These are phyloP conservation scores for Eupeodes luniger DNA, from an alignment of 2,888 invertebrate genomes.

Conservation along the genomic window DNA sequence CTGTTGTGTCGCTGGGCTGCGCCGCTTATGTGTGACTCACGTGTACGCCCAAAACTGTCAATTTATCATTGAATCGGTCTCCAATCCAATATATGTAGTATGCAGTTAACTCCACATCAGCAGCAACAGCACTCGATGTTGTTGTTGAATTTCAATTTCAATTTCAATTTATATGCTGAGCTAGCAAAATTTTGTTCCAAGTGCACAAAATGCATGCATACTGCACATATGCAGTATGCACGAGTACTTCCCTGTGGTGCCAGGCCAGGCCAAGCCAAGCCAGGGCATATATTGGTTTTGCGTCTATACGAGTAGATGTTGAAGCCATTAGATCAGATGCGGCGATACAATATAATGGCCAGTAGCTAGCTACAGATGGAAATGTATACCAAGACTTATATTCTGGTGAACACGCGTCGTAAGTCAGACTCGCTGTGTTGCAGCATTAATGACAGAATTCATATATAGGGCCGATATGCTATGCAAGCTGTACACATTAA, in stretches of 20 bases:
- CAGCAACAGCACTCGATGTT: slow-evolving; percentile 5
- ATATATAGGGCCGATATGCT: slow-evolving; percentile 15
- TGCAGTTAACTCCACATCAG: background rate
- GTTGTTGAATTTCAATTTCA: slow-evolving; percentile 58
- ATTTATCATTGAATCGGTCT: slow-evolving; percentile 51
- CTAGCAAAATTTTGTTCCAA: slow-evolving; percentile 32
- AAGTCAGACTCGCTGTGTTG: slow-evolving; percentile 55
- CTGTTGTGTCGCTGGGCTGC: no score
- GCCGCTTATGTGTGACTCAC: slow-evolving; percentile 56
- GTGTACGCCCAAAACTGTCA: slow-evolving; percentile 65
- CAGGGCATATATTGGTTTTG: slow-evolving; percentile 12
- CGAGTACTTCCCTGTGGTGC: slow-evolving; percentile 29
- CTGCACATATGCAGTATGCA: slow-evolving; percentile 47
- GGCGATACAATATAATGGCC: slow-evolving; percentile 53
- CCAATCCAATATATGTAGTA: slow-evolving; percentile 17
- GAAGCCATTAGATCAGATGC: slow-evolving; percentile 39
- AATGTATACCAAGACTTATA: slow-evolving; percentile 23
- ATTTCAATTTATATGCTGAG: slow-evolving; percentile 50
- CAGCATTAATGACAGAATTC: slow-evolving; percentile 49
- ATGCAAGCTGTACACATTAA: background rate
- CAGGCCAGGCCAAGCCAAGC: background rate
- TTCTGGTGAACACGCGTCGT: slow-evolving; percentile 64
- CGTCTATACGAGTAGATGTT: slow-evolving; percentile 38
- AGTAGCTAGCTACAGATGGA: slow-evolving; percentile 55
- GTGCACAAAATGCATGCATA: background rate